phyloP scores from a whole-genome alignment of 2,113 vertebrate genomes.

The Cromileptes altivelis region DNA sequence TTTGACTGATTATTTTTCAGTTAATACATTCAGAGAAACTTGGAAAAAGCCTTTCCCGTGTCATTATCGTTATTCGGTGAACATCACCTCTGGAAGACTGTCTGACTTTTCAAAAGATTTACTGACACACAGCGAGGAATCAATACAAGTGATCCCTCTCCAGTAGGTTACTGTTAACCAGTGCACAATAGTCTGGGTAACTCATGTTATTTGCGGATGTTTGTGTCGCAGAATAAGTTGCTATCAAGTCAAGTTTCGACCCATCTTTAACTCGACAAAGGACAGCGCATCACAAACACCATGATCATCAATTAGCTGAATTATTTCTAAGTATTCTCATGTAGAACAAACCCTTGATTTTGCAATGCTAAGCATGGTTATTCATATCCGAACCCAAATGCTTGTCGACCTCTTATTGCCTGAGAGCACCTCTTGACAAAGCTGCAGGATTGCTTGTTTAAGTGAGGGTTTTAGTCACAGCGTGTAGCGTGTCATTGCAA shows the following conservation, averaged over 20 bases:
- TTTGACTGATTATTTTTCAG: constrained; percentile 29
- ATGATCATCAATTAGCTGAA: constrained; percentile 1
- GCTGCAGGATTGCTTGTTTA: constrained; percentile 38
- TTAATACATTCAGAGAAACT: constrained; percentile 65
- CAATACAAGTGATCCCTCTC: not conserved
- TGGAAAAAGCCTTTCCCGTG: constrained; percentile 22
- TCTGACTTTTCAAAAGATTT: constrained; percentile 15
- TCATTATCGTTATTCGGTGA: constrained; percentile 45
- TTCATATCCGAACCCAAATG: constrained; percentile 9
- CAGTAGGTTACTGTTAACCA: not conserved
- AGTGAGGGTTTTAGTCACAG: constrained; percentile 36
- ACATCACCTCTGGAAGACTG: constrained; percentile 67
- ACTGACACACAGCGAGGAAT: constrained; percentile 1
- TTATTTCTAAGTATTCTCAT: not conserved
- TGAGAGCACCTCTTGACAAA: constrained; percentile 51
- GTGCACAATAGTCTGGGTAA: not conserved
- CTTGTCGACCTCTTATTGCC: constrained; percentile 41
- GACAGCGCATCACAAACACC: not conserved
- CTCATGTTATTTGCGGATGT: not conserved
- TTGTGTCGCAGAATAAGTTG: constrained; percentile 16
- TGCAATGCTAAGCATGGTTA: constrained; percentile 13
- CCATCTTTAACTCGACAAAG: not conserved
- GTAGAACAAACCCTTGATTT: constrained; percentile 26
- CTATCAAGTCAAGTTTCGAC: constrained; percentile 18
- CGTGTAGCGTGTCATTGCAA: constrained; percentile 7